Evolutionary conservation across 2,888 invertebrate species (phyloP).

Genomic region (Dicranocentrus wangi): DNA sequence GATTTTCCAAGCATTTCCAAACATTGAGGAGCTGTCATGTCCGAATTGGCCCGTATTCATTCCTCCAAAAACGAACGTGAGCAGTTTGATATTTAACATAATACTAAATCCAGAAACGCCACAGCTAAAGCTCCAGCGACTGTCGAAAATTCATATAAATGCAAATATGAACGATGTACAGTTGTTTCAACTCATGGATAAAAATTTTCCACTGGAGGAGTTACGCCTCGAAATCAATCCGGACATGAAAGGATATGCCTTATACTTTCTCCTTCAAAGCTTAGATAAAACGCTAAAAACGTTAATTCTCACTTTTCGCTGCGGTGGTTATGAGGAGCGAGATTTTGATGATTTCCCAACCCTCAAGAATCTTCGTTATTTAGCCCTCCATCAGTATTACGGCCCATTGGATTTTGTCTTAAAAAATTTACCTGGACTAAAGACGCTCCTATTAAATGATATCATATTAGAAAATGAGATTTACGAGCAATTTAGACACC

Average conservation of each 20-base stretch:
- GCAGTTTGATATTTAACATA: slow-evolving; percentile 62
- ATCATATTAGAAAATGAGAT: slow-evolving; percentile 45
- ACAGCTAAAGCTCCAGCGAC: slow-evolving; percentile 44
- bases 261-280: slow-evolving; percentile 62
- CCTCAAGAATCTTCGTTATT: slow-evolving; percentile 55
- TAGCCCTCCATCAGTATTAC: slow-evolving; percentile 62
- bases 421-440: slow-evolving; percentile 41
- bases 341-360: slow-evolving; percentile 66
- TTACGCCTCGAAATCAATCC: slow-evolving; percentile 61
- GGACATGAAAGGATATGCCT: slow-evolving; percentile 51
- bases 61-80: slow-evolving; percentile 61
- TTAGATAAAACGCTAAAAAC: slow-evolving; percentile 61
- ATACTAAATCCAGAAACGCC: slow-evolving; percentile 59
- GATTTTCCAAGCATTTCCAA: slow-evolving; percentile 62
- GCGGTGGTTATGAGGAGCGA: slow-evolving; percentile 56
- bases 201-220: slow-evolving; percentile 64
- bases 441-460: slow-evolving; percentile 65
- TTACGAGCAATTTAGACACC: slow-evolving; percentile 14
- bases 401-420: slow-evolving; percentile 59
- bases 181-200: slow-evolving; percentile 54
- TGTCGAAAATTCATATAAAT: slow-evolving; percentile 63
- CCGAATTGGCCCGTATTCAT: slow-evolving; percentile 67
- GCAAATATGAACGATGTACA: slow-evolving; percentile 58
- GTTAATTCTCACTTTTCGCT: slow-evolving; percentile 61
- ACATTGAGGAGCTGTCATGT: slow-evolving; percentile 62